Evolutionary conservation across 2,888 invertebrate species (phyloP).

Genomic region (Euplexia lucipara): DNA sequence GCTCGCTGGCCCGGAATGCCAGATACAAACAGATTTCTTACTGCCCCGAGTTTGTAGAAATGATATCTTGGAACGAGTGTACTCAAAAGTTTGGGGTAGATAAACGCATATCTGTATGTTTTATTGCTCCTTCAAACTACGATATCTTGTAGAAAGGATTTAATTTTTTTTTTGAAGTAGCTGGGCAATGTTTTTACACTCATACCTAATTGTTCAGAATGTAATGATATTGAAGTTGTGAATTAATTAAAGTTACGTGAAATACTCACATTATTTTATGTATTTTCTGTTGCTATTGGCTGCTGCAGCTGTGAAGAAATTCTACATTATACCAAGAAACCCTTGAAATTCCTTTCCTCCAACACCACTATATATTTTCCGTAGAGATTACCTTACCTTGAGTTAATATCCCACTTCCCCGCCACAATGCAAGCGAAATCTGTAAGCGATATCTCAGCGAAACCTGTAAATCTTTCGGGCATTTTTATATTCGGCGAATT

Average conservation of each 20-base stretch:
- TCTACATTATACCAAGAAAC: conserved; percentile 1
- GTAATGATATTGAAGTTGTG: no score
- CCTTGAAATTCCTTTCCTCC: neutral
- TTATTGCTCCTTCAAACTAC: conserved; percentile 61
- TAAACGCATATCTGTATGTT: conserved; percentile 67
- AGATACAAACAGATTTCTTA: conserved; percentile 90
- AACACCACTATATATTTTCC: conserved; percentile 32
- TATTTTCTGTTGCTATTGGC: no score
- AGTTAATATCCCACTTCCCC: conserved; percentile 64
- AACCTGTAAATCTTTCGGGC: conserved; percentile 90
- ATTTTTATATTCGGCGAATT: conserved; percentile 88
- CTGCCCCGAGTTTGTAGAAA: conserved; percentile 77
- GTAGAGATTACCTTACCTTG: conserved; percentile 42
- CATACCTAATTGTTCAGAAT: no score
- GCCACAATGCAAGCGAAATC: conserved; percentile 85
- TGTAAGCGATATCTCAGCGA: conserved; percentile 83
- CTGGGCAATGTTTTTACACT: neutral
- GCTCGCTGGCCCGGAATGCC: conserved; percentile 88
- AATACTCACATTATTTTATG: no score
- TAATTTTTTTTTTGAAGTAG: conserved; percentile 14
- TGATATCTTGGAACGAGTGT: conserved; percentile 73
- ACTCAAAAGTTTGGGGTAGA: conserved; percentile 68
- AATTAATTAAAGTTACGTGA: no score
- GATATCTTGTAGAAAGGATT: conserved; percentile 46
- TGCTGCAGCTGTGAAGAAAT: neutral